Evolutionary conservation across 37 sponge, comb jelly and placozoan genomes (phyloP).

Genomic region (Chondrosia reniformis): DNA sequence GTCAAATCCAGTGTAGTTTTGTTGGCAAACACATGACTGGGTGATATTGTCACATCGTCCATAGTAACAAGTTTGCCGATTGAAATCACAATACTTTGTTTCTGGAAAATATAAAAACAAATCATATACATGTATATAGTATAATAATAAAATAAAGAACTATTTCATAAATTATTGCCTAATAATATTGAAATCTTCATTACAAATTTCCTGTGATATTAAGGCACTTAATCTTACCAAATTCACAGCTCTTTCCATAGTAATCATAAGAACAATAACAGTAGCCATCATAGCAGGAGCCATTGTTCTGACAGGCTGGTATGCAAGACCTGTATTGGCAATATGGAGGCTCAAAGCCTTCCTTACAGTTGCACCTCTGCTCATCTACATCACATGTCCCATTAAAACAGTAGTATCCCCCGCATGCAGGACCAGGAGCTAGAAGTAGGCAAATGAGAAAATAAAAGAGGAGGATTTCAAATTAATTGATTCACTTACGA

Average conservation of each 20-base stretch:
- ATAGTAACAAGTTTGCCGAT: too few species aligned
- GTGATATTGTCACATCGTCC: too few species aligned
- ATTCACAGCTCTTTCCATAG: background rate
- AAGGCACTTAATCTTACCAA: background rate
- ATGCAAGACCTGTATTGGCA: background rate
- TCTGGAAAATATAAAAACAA: too few species aligned
- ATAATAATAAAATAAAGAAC: too few species aligned
- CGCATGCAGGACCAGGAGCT: conserved; percentile 12
- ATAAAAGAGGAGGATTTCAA: background rate
- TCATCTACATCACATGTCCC: background rate
- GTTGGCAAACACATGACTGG: too few species aligned
- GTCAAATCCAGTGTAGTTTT: too few species aligned
- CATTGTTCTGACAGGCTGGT: background rate
- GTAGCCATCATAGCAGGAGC: background rate
- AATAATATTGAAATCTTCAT: too few species aligned
- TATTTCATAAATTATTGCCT: too few species aligned
- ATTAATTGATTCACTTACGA: background rate
- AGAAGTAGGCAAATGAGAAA: background rate
- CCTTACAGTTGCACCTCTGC: background rate
- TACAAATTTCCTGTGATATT: too few species aligned
- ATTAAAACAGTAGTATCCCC: background rate
- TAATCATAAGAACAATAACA: background rate
- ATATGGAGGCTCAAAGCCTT: background rate
- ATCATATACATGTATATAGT: too few species aligned
- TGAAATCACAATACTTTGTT: too few species aligned